A percentile compares a stretch with the other conserved stretches of the same genome.
These are phyloP conservation scores for Pemphredon lugubris DNA, from an alignment of 2,888 invertebrate species.

Conservation along the genomic window DNA sequence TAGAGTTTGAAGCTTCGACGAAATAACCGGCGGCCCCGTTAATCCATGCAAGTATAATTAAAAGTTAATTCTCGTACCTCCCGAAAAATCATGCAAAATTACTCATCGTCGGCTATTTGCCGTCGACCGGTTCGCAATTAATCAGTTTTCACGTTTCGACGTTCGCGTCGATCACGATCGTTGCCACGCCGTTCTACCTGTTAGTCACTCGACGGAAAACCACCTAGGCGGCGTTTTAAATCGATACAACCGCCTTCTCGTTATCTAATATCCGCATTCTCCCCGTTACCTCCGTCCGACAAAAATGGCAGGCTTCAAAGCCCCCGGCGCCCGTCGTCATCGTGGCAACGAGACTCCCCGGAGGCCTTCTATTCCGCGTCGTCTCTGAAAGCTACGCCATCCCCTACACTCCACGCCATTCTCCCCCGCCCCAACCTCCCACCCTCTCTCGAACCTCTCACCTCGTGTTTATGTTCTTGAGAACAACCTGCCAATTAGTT, in stretches of 20 bases:
- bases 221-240: no score
- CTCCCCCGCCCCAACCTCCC: no score
- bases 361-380: constrained; percentile 26
- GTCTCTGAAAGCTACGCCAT: constrained; percentile 36
- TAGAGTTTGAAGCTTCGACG: neutral
- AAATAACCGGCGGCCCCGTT: neutral
- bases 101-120: no score
- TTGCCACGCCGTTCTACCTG: no score
- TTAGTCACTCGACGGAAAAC: no score
- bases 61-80: no score
- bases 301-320: constrained; percentile 51
- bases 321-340: constrained; percentile 34
- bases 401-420: no score
- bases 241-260: constrained; percentile 26
- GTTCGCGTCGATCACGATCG: no score
- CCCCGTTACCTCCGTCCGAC: constrained; percentile 17
- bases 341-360: constrained; percentile 33
- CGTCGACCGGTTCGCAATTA: no score
- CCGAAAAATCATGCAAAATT: no score
- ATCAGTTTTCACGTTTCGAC: no score
- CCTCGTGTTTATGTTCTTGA: constrained; percentile 59
- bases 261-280: constrained; percentile 40
- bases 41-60: neutral
- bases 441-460: constrained; percentile 22
- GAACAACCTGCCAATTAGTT: constrained; percentile 68